These are phyloP conservation scores for Seira sanloemensis DNA, from an alignment of 2,888 invertebrate genomes.

Conservation along the genomic window DNA sequence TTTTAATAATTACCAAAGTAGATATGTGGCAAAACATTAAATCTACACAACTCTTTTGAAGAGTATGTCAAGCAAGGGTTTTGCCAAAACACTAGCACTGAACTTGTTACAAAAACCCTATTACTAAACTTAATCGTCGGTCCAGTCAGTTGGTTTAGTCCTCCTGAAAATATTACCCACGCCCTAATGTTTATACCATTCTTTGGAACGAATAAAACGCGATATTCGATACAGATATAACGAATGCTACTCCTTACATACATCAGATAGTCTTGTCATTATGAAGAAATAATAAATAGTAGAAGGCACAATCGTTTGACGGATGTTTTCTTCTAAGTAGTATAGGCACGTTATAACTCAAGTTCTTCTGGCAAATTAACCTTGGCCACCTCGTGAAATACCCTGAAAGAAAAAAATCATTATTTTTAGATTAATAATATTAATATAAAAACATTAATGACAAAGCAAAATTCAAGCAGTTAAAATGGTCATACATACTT, in stretches of 20 bases:
- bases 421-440: not conserved
- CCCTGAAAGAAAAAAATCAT: slow-evolving; percentile 77
- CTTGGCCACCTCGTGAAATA: slow-evolving; percentile 95
- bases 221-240: too few species aligned
- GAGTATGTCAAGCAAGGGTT: not conserved
- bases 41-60: not conserved
- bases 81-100: not conserved
- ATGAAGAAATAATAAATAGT: too few species aligned
- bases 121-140: not conserved
- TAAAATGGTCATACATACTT: slow-evolving; percentile 78
- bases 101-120: not conserved
- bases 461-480: not conserved
- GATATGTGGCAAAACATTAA: not conserved
- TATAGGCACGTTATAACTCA: slow-evolving; percentile 65
- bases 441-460: not conserved
- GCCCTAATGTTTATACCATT: too few species aligned
- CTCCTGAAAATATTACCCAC: too few species aligned
- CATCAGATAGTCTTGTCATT: too few species aligned
- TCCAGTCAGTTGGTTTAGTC: too few species aligned
- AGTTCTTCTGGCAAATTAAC: slow-evolving; percentile 78
- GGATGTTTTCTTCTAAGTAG: too few species aligned
- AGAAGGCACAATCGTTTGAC: too few species aligned
- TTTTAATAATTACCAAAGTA: not conserved
- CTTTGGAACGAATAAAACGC: too few species aligned
- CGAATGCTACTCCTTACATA: too few species aligned